A percentile compares a stretch with the other conserved stretches of the same genome.
phyloP scores from a whole-genome alignment of 1,140 invertebrate species.

The Drosophila pachea region DNA sequence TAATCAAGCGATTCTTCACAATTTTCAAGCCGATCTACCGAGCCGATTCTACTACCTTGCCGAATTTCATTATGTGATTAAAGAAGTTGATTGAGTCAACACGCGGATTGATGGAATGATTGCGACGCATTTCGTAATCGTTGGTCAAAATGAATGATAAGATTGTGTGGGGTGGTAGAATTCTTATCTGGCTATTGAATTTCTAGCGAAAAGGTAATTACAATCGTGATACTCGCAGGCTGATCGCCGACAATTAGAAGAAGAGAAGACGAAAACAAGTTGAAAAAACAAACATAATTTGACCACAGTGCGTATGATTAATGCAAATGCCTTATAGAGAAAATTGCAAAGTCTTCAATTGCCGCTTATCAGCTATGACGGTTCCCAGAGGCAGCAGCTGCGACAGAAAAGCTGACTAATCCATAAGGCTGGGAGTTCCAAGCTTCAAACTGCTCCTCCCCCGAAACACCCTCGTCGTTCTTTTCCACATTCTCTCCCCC shows the following conservation, averaged over 20 bases:
- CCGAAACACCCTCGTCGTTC: too few relatives aligned
- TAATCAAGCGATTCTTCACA: too few relatives aligned
- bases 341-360: slow-evolving; percentile 7
- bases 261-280: slow-evolving; percentile 9
- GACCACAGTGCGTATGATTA: slow-evolving; percentile 17
- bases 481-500: background rate
- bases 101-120: too few relatives aligned
- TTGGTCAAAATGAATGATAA: slow-evolving; percentile 10
- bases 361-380: slow-evolving; percentile 18
- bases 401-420: slow-evolving; percentile 11
- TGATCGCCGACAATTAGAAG: background rate
- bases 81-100: background rate
- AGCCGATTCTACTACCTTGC: too few relatives aligned
- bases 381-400: background rate
- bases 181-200: slow-evolving; percentile 6
- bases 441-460: background rate
- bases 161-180: background rate
- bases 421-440: background rate
- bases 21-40: too few relatives aligned
- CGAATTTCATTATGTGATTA: background rate
- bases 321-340: background rate
- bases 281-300: slow-evolving; percentile 5
- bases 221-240: background rate
- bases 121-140: background rate
- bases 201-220: slow-evolving; percentile 21